Evolutionary conservation across 2,888 invertebrate species (phyloP), one percentile per base, ranked within the genome.

Genomic region (Gortyna flavago): DNA sequence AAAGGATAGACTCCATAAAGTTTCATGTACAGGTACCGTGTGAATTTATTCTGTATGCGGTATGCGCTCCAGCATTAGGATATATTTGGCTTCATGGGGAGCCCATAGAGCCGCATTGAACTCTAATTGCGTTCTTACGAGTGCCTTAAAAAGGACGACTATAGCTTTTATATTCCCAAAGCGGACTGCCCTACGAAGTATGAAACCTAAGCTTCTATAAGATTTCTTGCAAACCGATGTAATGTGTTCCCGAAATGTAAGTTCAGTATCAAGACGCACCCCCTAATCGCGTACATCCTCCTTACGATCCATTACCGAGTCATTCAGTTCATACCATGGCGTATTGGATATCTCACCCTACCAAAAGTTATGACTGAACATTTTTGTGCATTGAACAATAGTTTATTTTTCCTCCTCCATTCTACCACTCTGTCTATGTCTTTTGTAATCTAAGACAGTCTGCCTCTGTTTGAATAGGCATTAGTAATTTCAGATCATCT

Each of bases 281-380:
- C n/a, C 38, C 13, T 25, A 38, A 38, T 65, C 16, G 11, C 65
- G 41, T 13, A 65, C 65, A 6, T 5, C 11, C 6, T 65, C 38
- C 16, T 25, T 25, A n/a, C 41, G 38, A 13, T 65, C 25, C 16
- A 66, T 44, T 44, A 25, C 8, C 16, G 18, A 13, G 7, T 18
- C 41, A 41, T 65, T 13, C 13, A 38, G 25, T 16, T 65, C 64
- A 65, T 41, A 65, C 13, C 25, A 65, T 65, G 65, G n/a, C 4
- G 38, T n/a, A 16, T 21, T 2, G 41, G 66, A 6, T 18, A 18
- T n/a, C 44, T 44, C 66, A 66, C 44, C 1, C 66, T 41, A 13
- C 66, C 25, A 41, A 66, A 66, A 18, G 66, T 66, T 41, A 66
- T 66, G 16, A 29, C 41, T 25, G 65, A 66, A n/a, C 66, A 44